Conservation (phyloP, 2,888 invertebrate genomes). For the Andrena praecox region DNA sequence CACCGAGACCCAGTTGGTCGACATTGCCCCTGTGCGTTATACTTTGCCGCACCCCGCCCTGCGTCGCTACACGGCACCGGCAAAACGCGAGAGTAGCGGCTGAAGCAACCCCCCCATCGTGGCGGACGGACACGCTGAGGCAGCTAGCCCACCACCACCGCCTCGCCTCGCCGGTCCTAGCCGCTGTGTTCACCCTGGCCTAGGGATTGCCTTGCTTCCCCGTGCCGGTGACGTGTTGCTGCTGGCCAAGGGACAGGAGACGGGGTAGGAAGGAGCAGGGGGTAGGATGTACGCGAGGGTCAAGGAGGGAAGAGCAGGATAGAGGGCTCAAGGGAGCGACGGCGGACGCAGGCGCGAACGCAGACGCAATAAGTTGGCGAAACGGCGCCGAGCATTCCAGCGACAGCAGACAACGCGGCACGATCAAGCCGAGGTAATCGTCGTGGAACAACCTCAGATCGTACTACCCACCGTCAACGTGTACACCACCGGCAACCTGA, state of each 20-base stretch:
- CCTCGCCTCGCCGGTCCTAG: constrained; percentile 18
- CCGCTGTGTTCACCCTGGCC: constrained; percentile 70
- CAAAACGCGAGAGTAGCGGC: constrained; percentile 26
- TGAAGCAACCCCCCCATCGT: constrained; percentile 34
- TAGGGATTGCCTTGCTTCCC: constrained; percentile 61
- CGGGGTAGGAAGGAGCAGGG: constrained; percentile 33
- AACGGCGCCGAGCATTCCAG: constrained; percentile 71
- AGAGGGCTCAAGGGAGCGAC: constrained; percentile 52
- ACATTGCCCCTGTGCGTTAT: constrained; percentile 81
- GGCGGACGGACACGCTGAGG: constrained; percentile 29
- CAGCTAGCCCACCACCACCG: constrained; percentile 27
- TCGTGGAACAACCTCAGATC: constrained; percentile 37
- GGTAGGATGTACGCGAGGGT: constrained; percentile 59
- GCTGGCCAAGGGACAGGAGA: constrained; percentile 21
- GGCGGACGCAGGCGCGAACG: constrained; percentile 79
- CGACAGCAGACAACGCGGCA: constrained; percentile 74
- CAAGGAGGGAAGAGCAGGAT: constrained; percentile 66
- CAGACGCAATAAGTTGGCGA: constrained; percentile 71
- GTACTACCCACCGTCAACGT: constrained; percentile 26
- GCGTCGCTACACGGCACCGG: constrained; percentile 8
- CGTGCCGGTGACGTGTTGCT: constrained; percentile 37
- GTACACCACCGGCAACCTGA: constrained; percentile 5
- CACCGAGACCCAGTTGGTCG: constrained; percentile 84
- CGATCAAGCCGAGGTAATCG: constrained; percentile 69
- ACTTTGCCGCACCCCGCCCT: constrained; percentile 63